A percentile compares a stretch with the other conserved stretches of the same genome.
These are phyloP conservation scores for Gasterosteus nipponicus DNA, from an alignment of 2,113 vertebrate species.

Conservation along the genomic window DNA sequence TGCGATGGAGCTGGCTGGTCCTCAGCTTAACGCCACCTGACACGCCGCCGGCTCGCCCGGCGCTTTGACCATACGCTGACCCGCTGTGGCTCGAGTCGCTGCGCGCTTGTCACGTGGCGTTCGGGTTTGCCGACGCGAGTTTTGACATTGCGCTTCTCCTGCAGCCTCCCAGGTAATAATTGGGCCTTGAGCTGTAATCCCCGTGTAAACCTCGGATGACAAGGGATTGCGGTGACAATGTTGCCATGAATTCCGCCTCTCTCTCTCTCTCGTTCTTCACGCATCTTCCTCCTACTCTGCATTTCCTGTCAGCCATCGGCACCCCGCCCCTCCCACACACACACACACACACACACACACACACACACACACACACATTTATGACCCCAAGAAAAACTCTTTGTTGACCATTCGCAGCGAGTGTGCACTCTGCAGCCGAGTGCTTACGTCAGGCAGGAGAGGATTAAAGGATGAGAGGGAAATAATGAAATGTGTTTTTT, in stretches of 20 bases:
- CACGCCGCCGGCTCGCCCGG: constrained; percentile 31
- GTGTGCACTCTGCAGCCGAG: constrained; percentile 17
- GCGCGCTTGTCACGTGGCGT: constrained; percentile 62
- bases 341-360: too few relatives aligned
- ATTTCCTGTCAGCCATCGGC: constrained; percentile 5
- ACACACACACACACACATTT: constrained; percentile 28
- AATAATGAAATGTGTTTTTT: constrained; percentile 75
- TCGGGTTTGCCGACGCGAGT: constrained; percentile 41
- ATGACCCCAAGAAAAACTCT: constrained; percentile 34
- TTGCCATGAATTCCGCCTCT: constrained; percentile 39
- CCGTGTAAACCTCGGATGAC: constrained; percentile 66
- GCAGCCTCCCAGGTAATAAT: constrained; percentile 71
- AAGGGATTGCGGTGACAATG: constrained; percentile 66
- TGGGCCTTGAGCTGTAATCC: constrained; percentile 70
- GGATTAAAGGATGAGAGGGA: constrained; percentile 76
- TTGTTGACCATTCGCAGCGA: constrained; percentile 45
- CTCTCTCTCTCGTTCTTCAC: constrained; percentile 5
- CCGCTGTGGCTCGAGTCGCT: constrained; percentile 54
- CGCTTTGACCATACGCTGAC: constrained; percentile 52
- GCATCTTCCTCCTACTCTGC: constrained; percentile 40
- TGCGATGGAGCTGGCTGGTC: constrained; percentile 46
- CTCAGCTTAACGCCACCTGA: constrained; percentile 40
- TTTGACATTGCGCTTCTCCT: constrained; percentile 70
- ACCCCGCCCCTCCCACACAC: constrained; percentile 1
- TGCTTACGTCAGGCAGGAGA: constrained; percentile 52